phyloP scores from a whole-genome alignment of 2,797 vertebrate species.

The Lindbergichthys nudifrons region DNA sequence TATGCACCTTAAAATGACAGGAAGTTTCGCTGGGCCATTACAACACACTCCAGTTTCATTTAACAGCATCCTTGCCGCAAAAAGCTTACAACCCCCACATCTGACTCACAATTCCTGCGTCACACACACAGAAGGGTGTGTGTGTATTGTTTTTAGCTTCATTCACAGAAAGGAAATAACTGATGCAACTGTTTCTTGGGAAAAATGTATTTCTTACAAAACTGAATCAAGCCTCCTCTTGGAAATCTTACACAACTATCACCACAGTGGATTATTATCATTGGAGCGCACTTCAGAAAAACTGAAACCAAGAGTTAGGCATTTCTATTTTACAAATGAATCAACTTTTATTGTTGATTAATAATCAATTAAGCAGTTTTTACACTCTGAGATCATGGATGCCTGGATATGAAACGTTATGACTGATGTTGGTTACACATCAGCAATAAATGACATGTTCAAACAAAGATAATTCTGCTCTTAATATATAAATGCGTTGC shows the following conservation, averaged over 20 bases:
- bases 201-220: background rate
- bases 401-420: background rate
- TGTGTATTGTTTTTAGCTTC: background rate
- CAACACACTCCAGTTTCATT: background rate
- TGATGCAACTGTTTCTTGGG: constrained; percentile 6
- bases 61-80: background rate
- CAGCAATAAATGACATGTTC: background rate
- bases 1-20: background rate
- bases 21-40: background rate
- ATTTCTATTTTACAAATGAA: background rate
- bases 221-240: background rate
- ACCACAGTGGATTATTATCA: background rate
- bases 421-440: background rate
- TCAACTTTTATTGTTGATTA: background rate
- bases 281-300: background rate
- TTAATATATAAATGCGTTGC: background rate
- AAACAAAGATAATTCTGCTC: background rate
- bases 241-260: background rate
- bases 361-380: background rate
- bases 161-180: background rate
- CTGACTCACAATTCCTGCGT: background rate
- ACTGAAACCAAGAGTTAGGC: background rate
- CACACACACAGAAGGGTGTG: background rate
- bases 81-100: background rate
- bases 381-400: rapidly evolving